Conservation (phyloP, 2,797 vertebrate genomes). For the Pampus argenteus region DNA sequence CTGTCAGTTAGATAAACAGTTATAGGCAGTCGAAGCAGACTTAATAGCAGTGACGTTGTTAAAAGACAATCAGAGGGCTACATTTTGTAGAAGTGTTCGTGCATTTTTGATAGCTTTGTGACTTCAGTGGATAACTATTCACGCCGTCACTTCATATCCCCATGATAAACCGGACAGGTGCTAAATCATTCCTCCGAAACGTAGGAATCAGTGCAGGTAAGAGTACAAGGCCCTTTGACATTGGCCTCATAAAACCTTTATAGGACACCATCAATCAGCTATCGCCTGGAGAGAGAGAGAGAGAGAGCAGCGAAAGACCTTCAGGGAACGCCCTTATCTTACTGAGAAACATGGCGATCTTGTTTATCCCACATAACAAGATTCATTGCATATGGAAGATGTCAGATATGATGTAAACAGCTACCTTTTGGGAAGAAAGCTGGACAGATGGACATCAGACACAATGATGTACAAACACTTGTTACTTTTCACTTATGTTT, state of each 20-base stretch:
- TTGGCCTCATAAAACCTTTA: constrained; percentile 66
- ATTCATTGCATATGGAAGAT: constrained; percentile 45
- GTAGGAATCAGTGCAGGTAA: constrained; percentile 51
- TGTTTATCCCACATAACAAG: constrained; percentile 49
- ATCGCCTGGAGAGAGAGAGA: constrained; percentile 31
- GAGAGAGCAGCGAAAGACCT: constrained; percentile 48
- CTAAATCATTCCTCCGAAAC: constrained; percentile 37
- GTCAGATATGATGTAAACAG: constrained; percentile 20
- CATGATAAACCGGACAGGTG: constrained; percentile 30
- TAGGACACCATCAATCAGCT: constrained; percentile 64
- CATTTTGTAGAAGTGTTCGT: background rate
- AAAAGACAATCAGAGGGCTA: background rate
- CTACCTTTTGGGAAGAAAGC: background rate
- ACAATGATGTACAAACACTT: background rate
- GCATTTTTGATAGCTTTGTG: constrained; percentile 9
- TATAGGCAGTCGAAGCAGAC: background rate
- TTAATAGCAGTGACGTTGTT: background rate
- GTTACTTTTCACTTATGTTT: background rate
- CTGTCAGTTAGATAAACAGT: constrained; percentile 21
- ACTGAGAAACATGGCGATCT: constrained; percentile 21
- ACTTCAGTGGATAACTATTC: constrained; percentile 8
- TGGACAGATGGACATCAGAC: background rate
- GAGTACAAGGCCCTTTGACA: constrained; percentile 67
- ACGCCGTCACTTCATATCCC: constrained; percentile 8
- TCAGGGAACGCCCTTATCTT: constrained; percentile 52